Conservation (phyloP, 2,888 invertebrate genomes). For the Endomychus coccineus region DNA sequence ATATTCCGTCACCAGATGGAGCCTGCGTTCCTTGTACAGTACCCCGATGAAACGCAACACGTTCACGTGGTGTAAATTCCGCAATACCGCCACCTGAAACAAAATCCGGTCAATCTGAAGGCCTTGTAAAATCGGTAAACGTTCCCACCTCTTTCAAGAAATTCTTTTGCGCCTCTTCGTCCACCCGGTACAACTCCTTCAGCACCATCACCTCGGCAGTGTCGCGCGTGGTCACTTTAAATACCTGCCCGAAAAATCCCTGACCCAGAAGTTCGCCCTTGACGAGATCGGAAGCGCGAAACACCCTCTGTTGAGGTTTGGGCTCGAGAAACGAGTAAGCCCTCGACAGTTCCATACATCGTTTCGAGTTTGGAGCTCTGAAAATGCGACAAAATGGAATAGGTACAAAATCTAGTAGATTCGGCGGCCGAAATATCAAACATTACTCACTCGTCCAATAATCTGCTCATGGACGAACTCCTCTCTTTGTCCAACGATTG, state of each 20-base stretch:
- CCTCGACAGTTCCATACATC: conserved; percentile 60
- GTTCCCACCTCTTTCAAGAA: conserved; percentile 77
- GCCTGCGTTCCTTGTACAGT: conserved; percentile 82
- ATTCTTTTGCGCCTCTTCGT: conserved; percentile 89
- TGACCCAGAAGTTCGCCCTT: conserved; percentile 84
- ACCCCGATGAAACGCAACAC: conserved; percentile 89
- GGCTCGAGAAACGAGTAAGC: conserved; percentile 81
- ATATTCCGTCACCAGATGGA: conserved; percentile 89
- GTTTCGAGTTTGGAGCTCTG: conserved; percentile 41
- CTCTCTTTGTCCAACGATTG: conserved; percentile 61
- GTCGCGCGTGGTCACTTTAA: conserved; percentile 82
- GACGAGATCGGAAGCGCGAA: conserved; percentile 84
- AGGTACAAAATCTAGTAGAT: neutral
- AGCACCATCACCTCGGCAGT: conserved; percentile 93
- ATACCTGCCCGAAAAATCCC: conserved; percentile 92
- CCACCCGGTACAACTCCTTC: conserved; percentile 83
- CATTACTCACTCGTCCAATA: conserved; percentile 61
- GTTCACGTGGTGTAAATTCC: conserved; percentile 82
- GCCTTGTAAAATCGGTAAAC: conserved; percentile 10
- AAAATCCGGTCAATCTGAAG: conserved; percentile 5
- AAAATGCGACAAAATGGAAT: neutral
- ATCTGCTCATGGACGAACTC: conserved; percentile 78
- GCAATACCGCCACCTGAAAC: conserved; percentile 75
- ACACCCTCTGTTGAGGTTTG: conserved; percentile 63
- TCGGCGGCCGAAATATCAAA: too few relatives aligned